A percentile compares a stretch with the other conserved stretches of the same genome.
These are phyloP conservation scores for Falco berigora DNA, from an alignment of 2,797 vertebrate species.

Conservation along the genomic window DNA sequence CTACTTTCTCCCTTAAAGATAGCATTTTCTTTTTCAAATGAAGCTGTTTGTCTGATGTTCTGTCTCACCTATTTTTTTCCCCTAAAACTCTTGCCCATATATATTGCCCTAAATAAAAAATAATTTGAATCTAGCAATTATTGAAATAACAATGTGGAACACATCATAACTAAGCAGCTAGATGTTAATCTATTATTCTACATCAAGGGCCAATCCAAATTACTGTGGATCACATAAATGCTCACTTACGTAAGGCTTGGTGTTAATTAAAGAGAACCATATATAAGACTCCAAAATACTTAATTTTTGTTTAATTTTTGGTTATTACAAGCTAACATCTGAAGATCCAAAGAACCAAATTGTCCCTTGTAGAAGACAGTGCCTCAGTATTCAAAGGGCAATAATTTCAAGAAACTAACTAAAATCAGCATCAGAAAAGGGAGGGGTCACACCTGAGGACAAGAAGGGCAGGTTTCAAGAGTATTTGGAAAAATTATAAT, in stretches of 20 bases:
- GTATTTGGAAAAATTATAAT: background rate
- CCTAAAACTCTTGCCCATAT: background rate
- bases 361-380: background rate
- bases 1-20: background rate
- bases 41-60: background rate
- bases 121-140: background rate
- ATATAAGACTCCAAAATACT: background rate
- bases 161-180: background rate
- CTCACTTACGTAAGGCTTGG: background rate
- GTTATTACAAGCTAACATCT: background rate
- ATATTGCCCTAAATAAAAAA: background rate
- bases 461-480: background rate
- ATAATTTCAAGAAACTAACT: background rate
- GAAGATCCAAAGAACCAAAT: background rate
- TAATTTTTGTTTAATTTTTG: background rate
- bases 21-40: background rate
- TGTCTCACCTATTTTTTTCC: background rate
- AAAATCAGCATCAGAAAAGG: background rate
- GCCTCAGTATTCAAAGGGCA: background rate
- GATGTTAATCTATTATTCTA: background rate
- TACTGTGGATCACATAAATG: background rate
- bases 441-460: background rate
- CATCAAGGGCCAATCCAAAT: background rate
- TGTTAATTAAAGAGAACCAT: background rate
- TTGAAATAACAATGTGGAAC: background rate